A percentile compares a stretch with the other conserved stretches of the same genome.
Evolutionary conservation across 2,797 vertebrate genomes (phyloP).

Genomic region (Myiothlypis chrysogaster): DNA sequence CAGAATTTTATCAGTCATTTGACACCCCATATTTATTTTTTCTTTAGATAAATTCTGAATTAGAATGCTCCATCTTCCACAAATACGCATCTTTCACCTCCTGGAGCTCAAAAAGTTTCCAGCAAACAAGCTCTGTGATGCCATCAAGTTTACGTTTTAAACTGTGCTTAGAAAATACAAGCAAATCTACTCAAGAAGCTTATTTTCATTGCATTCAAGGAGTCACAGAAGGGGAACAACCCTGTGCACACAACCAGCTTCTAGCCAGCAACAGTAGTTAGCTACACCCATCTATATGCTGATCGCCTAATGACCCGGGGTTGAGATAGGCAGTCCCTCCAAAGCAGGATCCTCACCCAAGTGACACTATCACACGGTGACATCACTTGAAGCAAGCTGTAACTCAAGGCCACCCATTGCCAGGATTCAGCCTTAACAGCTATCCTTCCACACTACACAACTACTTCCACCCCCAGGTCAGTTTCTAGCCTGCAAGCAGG

Average conservation of each 20-base stretch:
- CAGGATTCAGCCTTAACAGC: neutral
- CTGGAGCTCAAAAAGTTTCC: neutral
- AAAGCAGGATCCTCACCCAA: neutral
- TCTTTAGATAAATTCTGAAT: neutral
- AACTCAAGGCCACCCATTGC: neutral
- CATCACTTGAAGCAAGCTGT: neutral
- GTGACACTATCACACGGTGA: neutral
- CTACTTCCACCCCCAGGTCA: fast-evolving
- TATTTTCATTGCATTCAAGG: neutral
- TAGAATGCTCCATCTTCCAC: neutral
- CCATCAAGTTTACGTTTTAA: neutral
- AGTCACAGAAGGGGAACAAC: neutral
- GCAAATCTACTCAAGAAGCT: neutral
- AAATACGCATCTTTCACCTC: neutral
- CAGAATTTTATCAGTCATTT: neutral
- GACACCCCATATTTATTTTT: neutral
- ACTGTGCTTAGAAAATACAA: neutral
- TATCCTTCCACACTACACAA: neutral
- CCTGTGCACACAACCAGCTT: neutral
- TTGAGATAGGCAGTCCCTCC: neutral
- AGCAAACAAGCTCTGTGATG: fast-evolving
- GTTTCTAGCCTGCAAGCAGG: neutral
- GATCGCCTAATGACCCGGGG: neutral
- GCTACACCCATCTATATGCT: neutral
- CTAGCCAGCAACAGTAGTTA: fast-evolving